phyloP scores from a whole-genome alignment of 2,888 invertebrate species.

The Antitype chi region DNA sequence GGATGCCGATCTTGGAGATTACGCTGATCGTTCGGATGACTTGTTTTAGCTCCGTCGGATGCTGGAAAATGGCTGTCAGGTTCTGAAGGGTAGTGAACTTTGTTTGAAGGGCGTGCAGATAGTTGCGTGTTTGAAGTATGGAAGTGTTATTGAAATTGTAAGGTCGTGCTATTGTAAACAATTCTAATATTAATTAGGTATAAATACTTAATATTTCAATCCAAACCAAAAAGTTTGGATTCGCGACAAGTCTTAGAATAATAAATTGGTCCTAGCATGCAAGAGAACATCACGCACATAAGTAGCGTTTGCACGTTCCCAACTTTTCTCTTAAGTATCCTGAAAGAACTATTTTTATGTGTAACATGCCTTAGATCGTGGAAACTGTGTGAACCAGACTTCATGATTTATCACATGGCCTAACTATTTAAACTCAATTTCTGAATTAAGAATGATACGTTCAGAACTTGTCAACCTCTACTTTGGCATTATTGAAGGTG shows the following conservation, averaged over 20 bases:
- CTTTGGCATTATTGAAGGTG: no score
- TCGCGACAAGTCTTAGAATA: background rate
- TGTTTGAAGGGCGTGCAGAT: constrained; percentile 17
- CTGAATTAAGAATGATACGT: no score
- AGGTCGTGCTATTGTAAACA: background rate
- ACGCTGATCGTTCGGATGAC: constrained; percentile 52
- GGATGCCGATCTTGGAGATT: constrained; percentile 71
- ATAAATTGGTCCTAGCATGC: background rate
- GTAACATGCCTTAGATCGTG: no score
- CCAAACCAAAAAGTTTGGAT: no score
- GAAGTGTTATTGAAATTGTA: constrained; percentile 13
- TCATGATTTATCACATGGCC: no score
- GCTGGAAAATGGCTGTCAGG: constrained; percentile 12
- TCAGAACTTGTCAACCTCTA: no score
- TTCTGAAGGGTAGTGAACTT: constrained; percentile 47
- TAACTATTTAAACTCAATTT: no score
- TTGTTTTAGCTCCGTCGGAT: constrained; percentile 42
- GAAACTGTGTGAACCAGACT: no score
- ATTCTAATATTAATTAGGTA: background rate
- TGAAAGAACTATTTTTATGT: background rate
- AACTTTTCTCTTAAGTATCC: accelerated
- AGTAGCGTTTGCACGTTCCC: background rate
- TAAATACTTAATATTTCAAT: no score
- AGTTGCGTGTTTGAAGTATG: background rate
- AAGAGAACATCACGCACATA: no score